Conservation (phyloP, 2,888 invertebrate species). For the Willowsia nigromaculata region DNA sequence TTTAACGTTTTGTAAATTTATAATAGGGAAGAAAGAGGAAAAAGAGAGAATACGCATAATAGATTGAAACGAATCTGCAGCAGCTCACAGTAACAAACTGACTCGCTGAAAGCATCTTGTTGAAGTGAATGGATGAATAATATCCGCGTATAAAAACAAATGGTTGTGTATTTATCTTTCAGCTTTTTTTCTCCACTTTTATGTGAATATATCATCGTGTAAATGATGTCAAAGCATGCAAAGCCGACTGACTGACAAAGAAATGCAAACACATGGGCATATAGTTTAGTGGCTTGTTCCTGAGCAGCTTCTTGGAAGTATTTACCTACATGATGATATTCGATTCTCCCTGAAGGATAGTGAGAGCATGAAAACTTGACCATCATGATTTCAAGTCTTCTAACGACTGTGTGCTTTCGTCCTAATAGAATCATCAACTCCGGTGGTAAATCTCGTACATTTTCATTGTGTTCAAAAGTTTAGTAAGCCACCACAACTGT, state of each 20-base stretch:
- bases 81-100: neutral
- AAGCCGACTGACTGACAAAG: neutral
- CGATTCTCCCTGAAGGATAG: slow-evolving; percentile 44
- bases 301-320: slow-evolving; percentile 45
- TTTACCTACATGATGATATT: neutral
- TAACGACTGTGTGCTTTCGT: slow-evolving; percentile 10
- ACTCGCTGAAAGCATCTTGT: slow-evolving; percentile 27
- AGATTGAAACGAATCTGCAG: slow-evolving; percentile 67
- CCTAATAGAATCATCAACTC: slow-evolving; percentile 67
- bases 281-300: slow-evolving; percentile 1
- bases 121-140: slow-evolving; percentile 52
- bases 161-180: slow-evolving; percentile 64
- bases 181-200: neutral
- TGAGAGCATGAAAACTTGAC: slow-evolving; percentile 50
- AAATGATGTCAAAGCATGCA: slow-evolving; percentile 54
- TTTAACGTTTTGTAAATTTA: neutral
- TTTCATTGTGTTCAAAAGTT: neutral
- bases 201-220: slow-evolving; percentile 1
- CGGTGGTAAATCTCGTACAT: slow-evolving; percentile 56
- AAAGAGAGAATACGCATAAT: slow-evolving; percentile 42
- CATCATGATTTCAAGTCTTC: slow-evolving; percentile 29
- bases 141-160: slow-evolving; percentile 55
- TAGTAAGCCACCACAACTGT: neutral
- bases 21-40: slow-evolving; percentile 28
- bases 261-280: neutral